These are phyloP conservation scores for Parnassius orleans DNA, from an alignment of 2,888 invertebrate genomes.

Conservation along the genomic window DNA sequence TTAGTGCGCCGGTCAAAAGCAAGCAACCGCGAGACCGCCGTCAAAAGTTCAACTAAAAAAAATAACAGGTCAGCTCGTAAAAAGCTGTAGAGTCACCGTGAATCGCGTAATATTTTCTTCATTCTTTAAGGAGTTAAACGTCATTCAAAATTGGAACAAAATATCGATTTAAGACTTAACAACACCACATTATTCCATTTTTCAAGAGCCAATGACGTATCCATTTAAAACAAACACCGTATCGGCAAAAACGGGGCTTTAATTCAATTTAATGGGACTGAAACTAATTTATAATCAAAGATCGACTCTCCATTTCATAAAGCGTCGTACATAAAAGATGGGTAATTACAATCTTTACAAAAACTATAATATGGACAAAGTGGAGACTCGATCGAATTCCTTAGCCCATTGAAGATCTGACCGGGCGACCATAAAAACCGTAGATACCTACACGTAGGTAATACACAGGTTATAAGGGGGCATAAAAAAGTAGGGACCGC, in stretches of 20 bases:
- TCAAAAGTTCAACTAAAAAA: conserved; percentile 76
- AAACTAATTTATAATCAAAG: conserved; percentile 27
- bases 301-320: conserved; percentile 34
- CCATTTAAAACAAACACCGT: conserved; percentile 18
- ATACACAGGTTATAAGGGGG: conserved; percentile 79
- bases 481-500: conserved; percentile 79
- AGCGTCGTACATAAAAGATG: conserved; percentile 40
- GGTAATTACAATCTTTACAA: conserved; percentile 42
- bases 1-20: conserved; percentile 79
- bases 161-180: background rate
- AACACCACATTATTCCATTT: conserved; percentile 2
- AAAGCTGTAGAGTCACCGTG: conserved; percentile 72
- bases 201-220: conserved; percentile 4
- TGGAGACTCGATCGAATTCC: conserved; percentile 79
- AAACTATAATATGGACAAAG: conserved; percentile 54
- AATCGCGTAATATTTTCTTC: conserved; percentile 34
- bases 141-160: conserved; percentile 15
- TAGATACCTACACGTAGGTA: conserved; percentile 81
- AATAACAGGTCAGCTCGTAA: conserved; percentile 75
- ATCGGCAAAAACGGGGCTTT: conserved; percentile 13
- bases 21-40: conserved; percentile 76
- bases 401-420: conserved; percentile 80
- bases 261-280: conserved; percentile 24
- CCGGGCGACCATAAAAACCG: conserved; percentile 77
- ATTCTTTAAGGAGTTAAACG: conserved; percentile 8